Percentiles rank a stretch among this genome's conserved stretches.
phyloP scores from a whole-genome alignment of 1,140 invertebrate genomes.

The Bombus confusus region DNA sequence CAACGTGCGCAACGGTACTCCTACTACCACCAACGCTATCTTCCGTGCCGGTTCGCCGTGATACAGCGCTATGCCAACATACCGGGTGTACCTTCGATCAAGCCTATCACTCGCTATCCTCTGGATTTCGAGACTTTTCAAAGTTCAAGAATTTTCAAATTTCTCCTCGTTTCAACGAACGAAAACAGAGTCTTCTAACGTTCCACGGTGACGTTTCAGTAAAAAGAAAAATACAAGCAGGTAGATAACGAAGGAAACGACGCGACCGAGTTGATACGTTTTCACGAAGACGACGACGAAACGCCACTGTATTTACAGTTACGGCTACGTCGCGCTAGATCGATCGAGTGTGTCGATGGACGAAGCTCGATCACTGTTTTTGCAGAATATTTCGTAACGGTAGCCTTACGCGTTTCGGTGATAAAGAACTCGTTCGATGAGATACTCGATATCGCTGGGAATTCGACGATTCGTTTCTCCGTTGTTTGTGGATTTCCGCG shows the following conservation, averaged over 20 bases:
- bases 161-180: no score
- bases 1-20: slow-evolving; percentile 61
- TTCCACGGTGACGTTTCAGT: no score
- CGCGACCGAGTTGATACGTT: neutral
- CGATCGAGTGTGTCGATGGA: neutral
- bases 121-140: no score
- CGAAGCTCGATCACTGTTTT: neutral
- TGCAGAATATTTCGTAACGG: neutral
- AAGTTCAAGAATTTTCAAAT: no score
- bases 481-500: neutral
- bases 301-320: neutral
- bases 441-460: neutral
- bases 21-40: slow-evolving; percentile 44
- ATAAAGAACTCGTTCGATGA: neutral
- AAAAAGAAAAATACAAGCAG: no score
- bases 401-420: no score
- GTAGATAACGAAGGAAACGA: no score
- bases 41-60: neutral
- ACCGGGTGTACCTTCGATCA: slow-evolving; percentile 7
- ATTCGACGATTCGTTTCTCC: no score
- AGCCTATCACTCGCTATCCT: no score
- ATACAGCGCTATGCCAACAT: slow-evolving; percentile 1
- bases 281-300: neutral
- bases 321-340: neutral
- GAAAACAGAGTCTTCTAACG: no score